These are phyloP conservation scores for Celastrina argiolus DNA, from an alignment of 2,888 invertebrate genomes.

Conservation along the genomic window DNA sequence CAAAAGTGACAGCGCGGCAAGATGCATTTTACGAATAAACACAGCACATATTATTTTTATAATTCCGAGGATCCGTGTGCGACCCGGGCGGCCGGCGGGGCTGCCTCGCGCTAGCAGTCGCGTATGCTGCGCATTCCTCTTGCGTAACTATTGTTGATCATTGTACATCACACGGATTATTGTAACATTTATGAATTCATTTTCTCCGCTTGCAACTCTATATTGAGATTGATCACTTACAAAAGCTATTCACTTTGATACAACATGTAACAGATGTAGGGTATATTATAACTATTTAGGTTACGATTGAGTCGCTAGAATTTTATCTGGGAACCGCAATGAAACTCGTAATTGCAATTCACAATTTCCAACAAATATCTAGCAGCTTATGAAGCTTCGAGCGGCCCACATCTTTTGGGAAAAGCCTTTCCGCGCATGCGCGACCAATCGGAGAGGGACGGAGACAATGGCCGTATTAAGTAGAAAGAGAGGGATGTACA, in stretches of 20 bases:
- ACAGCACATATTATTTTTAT: constrained; percentile 20
- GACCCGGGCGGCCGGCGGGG: constrained; percentile 63
- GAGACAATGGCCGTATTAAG: constrained; percentile 36
- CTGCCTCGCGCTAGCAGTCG: constrained; percentile 67
- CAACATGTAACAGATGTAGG: neutral
- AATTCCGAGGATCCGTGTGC: constrained; percentile 38
- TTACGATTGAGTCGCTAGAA: neutral
- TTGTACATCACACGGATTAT: constrained; percentile 39
- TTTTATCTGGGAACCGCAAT: neutral
- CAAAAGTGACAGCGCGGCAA: constrained; percentile 42
- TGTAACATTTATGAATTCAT: constrained; percentile 13
- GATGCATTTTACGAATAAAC: constrained; percentile 15
- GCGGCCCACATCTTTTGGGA: constrained; percentile 57
- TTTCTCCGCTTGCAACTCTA: neutral
- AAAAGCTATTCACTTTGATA: neutral
- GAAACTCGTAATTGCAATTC: neutral
- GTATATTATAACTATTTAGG: neutral
- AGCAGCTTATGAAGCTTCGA: constrained; percentile 64
- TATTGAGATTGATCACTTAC: neutral
- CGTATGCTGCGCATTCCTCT: constrained; percentile 63
- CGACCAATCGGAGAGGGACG: constrained; percentile 53
- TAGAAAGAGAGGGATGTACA: constrained; percentile 44
- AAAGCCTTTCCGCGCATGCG: constrained; percentile 63
- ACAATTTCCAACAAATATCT: constrained; percentile 21
- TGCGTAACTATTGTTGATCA: constrained; percentile 70